Percentiles rank a stretch among this genome's conserved stretches.
Conservation (phyloP, 92 coral and sea anemone species). For the Palythoa grandiflora region DNA sequence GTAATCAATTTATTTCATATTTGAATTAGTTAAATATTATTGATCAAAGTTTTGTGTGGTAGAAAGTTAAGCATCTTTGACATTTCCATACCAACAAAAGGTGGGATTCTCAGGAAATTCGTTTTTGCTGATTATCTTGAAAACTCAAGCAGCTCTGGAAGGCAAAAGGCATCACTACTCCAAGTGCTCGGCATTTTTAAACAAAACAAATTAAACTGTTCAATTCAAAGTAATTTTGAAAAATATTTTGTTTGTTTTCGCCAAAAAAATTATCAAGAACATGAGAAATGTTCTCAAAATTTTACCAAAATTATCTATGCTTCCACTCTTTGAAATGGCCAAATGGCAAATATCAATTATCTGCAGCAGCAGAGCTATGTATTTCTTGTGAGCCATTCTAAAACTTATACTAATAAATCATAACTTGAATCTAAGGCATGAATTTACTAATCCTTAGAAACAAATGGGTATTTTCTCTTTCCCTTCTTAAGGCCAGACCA, state of each 20-base stretch:
- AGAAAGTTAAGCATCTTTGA: not conserved
- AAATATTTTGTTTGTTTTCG: not conserved
- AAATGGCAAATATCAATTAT: no score
- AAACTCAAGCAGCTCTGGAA: not conserved
- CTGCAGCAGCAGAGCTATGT: no score
- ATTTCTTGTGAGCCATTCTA: no score
- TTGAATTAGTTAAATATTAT: slow-evolving; percentile 7
- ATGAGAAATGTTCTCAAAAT: not conserved
- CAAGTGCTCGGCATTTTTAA: not conserved
- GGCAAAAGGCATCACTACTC: not conserved
- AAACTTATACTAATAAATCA: no score
- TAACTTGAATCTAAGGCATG: no score
- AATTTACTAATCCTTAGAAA: no score
- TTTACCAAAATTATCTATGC: no score
- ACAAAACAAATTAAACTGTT: no score
- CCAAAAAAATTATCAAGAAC: not conserved
- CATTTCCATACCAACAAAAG: slow-evolving; percentile 1
- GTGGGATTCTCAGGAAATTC: not conserved
- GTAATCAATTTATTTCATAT: not conserved
- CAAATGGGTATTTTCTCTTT: no score
- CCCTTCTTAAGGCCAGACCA: not conserved
- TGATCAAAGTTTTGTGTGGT: slow-evolving; percentile 11
- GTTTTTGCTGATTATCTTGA: slow-evolving; percentile 9
- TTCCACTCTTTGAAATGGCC: no score
- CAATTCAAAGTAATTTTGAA: not conserved